Evolutionary conservation across 2,888 invertebrate species (phyloP).

Genomic region (Synanthedon vespiformis): DNA sequence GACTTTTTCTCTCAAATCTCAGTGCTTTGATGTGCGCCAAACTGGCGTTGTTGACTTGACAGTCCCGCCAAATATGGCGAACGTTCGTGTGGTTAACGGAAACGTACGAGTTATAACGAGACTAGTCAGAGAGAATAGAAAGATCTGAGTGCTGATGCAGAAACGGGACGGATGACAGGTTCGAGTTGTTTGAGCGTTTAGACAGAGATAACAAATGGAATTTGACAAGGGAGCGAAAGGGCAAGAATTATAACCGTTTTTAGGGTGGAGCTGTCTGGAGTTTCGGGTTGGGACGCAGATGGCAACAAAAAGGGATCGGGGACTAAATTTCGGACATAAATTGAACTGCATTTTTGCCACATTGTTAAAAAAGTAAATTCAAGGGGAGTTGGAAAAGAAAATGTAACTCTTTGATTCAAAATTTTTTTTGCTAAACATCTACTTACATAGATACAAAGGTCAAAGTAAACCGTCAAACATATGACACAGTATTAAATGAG

Average conservation of each 20-base stretch:
- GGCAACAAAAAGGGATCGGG: constrained; percentile 64
- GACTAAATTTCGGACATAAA: constrained; percentile 64
- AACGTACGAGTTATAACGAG: constrained; percentile 64
- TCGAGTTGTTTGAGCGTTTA: constrained; percentile 49
- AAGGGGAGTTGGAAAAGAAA: constrained; percentile 12
- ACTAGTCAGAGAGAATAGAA: constrained; percentile 61
- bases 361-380: constrained; percentile 33
- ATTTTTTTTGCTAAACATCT: too few relatives aligned
- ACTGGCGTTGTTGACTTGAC: constrained; percentile 65
- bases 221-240: constrained; percentile 52
- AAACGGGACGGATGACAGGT: constrained; percentile 58
- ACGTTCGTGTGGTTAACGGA: constrained; percentile 65
- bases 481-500: background rate
- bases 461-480: too few relatives aligned
- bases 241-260: constrained; percentile 58
- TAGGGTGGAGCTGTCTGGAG: constrained; percentile 70
- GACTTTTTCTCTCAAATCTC: constrained; percentile 54
- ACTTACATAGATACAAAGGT: too few relatives aligned
- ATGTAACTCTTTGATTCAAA: too few relatives aligned
- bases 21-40: constrained; percentile 58
- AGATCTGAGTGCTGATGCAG: constrained; percentile 43
- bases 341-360: constrained; percentile 67
- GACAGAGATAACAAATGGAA: constrained; percentile 50
- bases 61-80: constrained; percentile 69
- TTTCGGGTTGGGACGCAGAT: constrained; percentile 60